Conservation (phyloP, 2,113 vertebrate genomes). For the Vulpes vulpes region DNA sequence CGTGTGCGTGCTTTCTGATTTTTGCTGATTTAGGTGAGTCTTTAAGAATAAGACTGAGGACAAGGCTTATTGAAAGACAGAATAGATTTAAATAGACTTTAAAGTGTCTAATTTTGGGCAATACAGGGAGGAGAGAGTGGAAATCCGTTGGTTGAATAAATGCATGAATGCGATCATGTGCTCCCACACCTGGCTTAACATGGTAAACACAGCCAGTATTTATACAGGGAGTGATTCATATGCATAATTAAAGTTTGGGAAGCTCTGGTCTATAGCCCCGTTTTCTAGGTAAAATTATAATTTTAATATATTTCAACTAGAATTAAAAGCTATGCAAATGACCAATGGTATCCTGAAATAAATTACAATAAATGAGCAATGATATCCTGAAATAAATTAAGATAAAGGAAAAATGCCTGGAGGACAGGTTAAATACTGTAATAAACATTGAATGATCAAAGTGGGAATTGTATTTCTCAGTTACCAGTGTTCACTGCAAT, state of each 20-base stretch:
- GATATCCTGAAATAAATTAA: conserved; percentile 54
- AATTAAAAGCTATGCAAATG: conserved; percentile 50
- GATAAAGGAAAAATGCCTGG: not conserved
- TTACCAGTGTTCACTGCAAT: not conserved
- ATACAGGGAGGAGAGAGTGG: not conserved
- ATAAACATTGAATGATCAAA: not conserved
- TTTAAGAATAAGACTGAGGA: not conserved
- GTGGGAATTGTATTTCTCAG: not conserved
- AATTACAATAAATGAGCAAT: not conserved
- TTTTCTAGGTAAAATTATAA: conserved; percentile 14
- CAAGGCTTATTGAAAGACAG: not conserved
- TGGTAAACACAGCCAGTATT: not conserved
- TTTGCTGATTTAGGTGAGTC: not conserved
- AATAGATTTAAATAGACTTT: not conserved
- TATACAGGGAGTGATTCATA: not conserved
- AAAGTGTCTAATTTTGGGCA: not conserved
- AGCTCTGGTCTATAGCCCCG: not conserved
- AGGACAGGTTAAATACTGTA: not conserved
- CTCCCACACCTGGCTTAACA: not conserved
- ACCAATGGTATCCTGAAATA: conserved; percentile 31
- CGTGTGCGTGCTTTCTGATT: not conserved
- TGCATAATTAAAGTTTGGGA: not conserved
- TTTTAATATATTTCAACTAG: not conserved
- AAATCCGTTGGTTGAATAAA: not conserved
- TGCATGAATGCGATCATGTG: not conserved